These are phyloP conservation scores for Ciconia maguari DNA, from an alignment of 2,113 vertebrate genomes.

Conservation along the genomic window DNA sequence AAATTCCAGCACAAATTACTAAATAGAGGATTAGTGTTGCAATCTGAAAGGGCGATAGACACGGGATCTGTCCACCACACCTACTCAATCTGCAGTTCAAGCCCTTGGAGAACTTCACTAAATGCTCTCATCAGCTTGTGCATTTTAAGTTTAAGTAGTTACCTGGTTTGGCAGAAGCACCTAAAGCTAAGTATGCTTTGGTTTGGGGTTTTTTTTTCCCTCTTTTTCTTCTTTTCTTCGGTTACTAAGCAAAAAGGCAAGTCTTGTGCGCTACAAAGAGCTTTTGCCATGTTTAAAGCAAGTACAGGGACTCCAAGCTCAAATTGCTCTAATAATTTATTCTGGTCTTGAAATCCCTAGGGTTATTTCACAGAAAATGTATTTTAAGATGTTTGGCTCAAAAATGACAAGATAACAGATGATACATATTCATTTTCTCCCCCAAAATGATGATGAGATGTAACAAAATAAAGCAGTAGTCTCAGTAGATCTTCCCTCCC, in stretches of 20 bases:
- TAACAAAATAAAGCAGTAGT: conserved; percentile 23
- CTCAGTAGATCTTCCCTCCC: conserved; percentile 17
- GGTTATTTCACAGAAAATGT: conserved; percentile 47
- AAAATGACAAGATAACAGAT: conserved; percentile 48
- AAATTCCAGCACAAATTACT: neutral
- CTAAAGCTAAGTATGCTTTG: neutral
- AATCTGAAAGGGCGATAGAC: neutral
- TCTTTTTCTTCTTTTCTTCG: neutral
- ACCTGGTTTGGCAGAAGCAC: neutral
- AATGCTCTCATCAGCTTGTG: neutral
- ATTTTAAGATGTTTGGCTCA: conserved; percentile 52
- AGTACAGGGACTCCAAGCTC: neutral
- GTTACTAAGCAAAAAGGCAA: neutral
- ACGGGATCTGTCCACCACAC: neutral
- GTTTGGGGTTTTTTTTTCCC: neutral
- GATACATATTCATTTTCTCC: conserved; percentile 40
- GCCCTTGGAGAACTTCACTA: neutral
- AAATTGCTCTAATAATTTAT: conserved; percentile 50
- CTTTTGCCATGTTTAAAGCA: neutral
- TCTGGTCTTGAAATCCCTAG: conserved; percentile 48
- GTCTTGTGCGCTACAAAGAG: neutral
- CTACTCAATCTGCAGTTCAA: neutral
- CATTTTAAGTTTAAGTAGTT: neutral
- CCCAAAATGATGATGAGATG: conserved; percentile 37
- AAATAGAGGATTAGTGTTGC: fast-evolving